Evolutionary conservation across 2,888 invertebrate species (phyloP).

Genomic region (Lithophane ornitopus): DNA sequence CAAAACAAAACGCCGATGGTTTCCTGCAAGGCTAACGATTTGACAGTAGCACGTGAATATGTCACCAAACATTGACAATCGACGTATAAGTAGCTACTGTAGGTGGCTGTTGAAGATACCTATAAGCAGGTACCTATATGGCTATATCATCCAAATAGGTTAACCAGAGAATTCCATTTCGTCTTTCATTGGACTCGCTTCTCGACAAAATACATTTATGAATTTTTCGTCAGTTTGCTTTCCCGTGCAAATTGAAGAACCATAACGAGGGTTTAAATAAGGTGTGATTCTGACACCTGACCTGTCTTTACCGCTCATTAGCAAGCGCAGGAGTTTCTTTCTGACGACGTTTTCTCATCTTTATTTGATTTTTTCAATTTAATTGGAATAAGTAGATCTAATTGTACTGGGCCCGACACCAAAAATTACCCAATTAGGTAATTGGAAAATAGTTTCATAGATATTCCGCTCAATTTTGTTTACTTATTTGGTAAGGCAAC

Average conservation of each 20-base stretch:
- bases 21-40: slow-evolving; percentile 52
- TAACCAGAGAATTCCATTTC: background rate
- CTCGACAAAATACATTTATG: background rate
- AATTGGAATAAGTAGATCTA: background rate
- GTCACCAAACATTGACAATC: slow-evolving; percentile 72
- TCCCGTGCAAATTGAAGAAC: slow-evolving; percentile 8
- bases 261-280: slow-evolving; percentile 34
- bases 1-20: slow-evolving; percentile 16
- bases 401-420: background rate
- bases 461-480: background rate
- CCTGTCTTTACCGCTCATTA: slow-evolving; percentile 49
- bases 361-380: slow-evolving; percentile 3
- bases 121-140: background rate
- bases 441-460: background rate
- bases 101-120: background rate
- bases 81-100: slow-evolving; percentile 40
- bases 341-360: background rate
- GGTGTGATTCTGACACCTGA: slow-evolving; percentile 48
- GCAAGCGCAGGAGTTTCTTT: slow-evolving; percentile 4
- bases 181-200: background rate
- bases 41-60: slow-evolving; percentile 75
- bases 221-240: slow-evolving; percentile 1
- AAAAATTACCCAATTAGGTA: background rate
- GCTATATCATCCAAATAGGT: background rate
- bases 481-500: background rate